Conservation (phyloP, 2,888 invertebrate genomes). For the Branchipolynoe longqiensis region DNA sequence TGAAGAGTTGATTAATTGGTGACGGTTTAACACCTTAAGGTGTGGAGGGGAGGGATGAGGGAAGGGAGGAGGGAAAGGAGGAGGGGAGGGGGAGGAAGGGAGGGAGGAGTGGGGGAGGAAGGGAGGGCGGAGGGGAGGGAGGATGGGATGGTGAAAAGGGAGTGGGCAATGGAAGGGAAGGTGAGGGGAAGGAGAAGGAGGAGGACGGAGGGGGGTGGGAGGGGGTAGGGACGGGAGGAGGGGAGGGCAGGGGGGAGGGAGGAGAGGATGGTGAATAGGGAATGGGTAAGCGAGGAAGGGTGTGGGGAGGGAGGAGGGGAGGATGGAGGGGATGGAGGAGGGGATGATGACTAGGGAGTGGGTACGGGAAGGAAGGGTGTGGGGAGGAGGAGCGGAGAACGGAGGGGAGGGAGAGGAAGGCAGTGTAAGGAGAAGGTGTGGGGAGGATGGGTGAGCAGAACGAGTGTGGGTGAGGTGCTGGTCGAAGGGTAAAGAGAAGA, state of each 20-base stretch:
- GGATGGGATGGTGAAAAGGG: neutral
- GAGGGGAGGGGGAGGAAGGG: neutral
- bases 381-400: neutral
- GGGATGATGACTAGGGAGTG: neutral
- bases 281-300: neutral
- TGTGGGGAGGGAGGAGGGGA: neutral
- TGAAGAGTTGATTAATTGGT: neutral
- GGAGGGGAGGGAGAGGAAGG: neutral
- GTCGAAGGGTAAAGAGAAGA: neutral
- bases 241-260: neutral
- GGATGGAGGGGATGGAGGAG: neutral
- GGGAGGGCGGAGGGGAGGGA: too few relatives aligned
- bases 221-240: neutral
- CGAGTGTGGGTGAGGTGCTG: neutral
- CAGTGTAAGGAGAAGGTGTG: too few relatives aligned
- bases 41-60: neutral
- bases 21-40: too few relatives aligned
- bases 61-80: neutral
- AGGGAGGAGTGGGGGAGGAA: neutral
- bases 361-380: neutral
- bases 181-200: neutral
- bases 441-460: neutral
- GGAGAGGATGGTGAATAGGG: constrained; percentile 1
- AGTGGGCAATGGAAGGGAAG: neutral
- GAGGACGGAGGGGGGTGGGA: neutral